phyloP scores from a whole-genome alignment of 2,797 vertebrate species.

The Sciurus vulgaris region DNA sequence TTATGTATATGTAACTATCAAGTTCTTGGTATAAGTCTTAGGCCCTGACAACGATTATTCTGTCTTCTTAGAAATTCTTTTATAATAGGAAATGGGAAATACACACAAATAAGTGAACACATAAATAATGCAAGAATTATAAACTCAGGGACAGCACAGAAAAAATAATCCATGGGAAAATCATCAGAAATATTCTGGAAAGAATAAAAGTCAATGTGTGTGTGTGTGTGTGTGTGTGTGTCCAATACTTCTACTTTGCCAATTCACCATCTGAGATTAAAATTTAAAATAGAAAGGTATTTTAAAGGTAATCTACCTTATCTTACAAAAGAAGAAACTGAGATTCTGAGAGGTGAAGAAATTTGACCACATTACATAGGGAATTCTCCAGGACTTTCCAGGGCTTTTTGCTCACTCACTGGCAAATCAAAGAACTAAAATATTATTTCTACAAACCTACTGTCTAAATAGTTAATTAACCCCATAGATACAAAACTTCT shows the following conservation, averaged over 20 bases:
- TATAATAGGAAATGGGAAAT: not conserved
- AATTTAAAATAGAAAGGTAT: not conserved
- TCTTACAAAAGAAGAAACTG: constrained; percentile 22
- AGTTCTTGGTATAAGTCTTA: not conserved
- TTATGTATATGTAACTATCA: not conserved
- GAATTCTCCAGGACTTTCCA: not conserved
- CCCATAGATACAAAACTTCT: not conserved
- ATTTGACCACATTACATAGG: not conserved
- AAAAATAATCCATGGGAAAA: not conserved
- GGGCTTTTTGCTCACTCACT: not conserved
- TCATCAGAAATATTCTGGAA: constrained; percentile 43
- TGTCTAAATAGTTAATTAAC: not conserved
- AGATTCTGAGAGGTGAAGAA: not conserved
- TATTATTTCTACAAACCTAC: not conserved
- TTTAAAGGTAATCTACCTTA: not conserved
- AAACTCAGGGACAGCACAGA: not conserved
- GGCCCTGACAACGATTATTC: not conserved
- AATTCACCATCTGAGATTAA: not conserved
- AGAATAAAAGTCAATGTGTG: not conserved
- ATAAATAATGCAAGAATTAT: not conserved
- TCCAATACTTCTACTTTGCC: not conserved
- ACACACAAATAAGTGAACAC: not conserved
- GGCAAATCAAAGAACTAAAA: not conserved
- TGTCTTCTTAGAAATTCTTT: constrained; percentile 22
- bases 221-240: not conserved